Evolutionary conservation across 2,888 invertebrate genomes (phyloP), one percentile per base, ranked within the genome.

Genomic region (Drosophila hamatofila): DNA sequence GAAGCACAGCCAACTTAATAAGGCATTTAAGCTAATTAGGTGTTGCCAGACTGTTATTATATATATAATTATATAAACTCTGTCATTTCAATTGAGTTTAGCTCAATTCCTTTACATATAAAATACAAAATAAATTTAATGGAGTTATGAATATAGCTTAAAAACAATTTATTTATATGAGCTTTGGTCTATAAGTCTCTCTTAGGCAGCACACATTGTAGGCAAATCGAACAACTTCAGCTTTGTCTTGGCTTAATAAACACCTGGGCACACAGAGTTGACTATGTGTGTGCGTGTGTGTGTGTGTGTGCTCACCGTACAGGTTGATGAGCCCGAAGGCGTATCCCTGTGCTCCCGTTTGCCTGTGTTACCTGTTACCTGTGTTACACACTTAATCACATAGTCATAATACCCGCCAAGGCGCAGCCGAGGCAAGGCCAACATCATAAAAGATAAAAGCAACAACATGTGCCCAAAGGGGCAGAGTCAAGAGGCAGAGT

Each of bases 331-430:
- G 68, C 52, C 69, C 41, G 63, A 62, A 48, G 77, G 77, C 77
- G 78, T 78, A 48, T 49, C 73, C 66, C 52, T 62, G 54, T 56
- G 60, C 65, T 65, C 23, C 65, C 64, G 61, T 61, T 21, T 60
- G 60, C 27, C 48, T n/a, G 51, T 16, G 27, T 14, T 23, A 51
- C 23, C 46, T 54, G 57, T 33, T 35, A 21, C 68, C 68, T 73
- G 78, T 78, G 70, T 78, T 78, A 78, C 78, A 78, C 78, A 74
- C 70, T 78, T 78, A 77, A 78, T 78, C 78, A 78, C 78, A 78
- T 78, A 78, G 78, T 77, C 78, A 78, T 69, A 62, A 78, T 78
- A 64, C 78, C 74, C 71, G 78, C 54, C 30, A 52, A 46, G 60
- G 46, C 46, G 59, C 44, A 12, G 48, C 30, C 48, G 30, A 49